Conservation (phyloP, 2,888 invertebrate species). For the Hirtodrosophila cameraria region DNA sequence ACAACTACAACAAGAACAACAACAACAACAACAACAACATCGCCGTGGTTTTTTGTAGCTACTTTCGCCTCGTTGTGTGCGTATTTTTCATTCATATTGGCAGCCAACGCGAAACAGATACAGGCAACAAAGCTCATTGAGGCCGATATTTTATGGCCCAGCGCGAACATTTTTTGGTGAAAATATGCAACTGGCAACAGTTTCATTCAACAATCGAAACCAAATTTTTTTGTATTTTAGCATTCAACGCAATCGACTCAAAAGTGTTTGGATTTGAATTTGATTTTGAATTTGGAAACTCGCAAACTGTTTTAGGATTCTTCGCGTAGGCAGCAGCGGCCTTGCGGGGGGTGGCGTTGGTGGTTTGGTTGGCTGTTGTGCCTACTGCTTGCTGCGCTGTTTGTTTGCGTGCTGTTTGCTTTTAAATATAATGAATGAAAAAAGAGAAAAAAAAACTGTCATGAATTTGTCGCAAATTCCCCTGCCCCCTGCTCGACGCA, state of each 20-base stretch:
- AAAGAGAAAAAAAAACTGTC: slow-evolving; percentile 59
- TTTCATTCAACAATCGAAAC: slow-evolving; percentile 58
- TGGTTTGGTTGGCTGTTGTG: neutral
- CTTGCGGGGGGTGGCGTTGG: slow-evolving; percentile 43
- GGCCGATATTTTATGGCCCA: slow-evolving; percentile 53
- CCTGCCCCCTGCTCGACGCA: slow-evolving; percentile 14
- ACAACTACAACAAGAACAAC: slow-evolving; percentile 14
- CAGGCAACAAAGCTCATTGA: slow-evolving; percentile 53
- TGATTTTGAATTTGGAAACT: slow-evolving; percentile 12
- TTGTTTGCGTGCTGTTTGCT: slow-evolving; percentile 62
- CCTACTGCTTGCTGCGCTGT: slow-evolving; percentile 30
- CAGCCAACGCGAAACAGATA: slow-evolving; percentile 68
- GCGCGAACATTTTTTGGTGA: slow-evolving; percentile 40
- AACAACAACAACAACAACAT: slow-evolving; percentile 28
- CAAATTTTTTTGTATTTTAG: slow-evolving; percentile 2
- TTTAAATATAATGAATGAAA: slow-evolving; percentile 82
- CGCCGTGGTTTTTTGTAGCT: slow-evolving; percentile 47
- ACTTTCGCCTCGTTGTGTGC: slow-evolving; percentile 64
- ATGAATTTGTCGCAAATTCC: slow-evolving; percentile 73
- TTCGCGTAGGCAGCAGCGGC: slow-evolving; percentile 43
- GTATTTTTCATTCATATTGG: slow-evolving; percentile 76
- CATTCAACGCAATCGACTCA: slow-evolving; percentile 7
- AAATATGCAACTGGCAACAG: slow-evolving; percentile 53
- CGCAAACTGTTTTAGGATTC: slow-evolving; percentile 23
- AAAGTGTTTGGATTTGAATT: slow-evolving; percentile 25